These are phyloP conservation scores for Drosophila burlai DNA, from an alignment of 1,140 invertebrate genomes.

Conservation along the genomic window DNA sequence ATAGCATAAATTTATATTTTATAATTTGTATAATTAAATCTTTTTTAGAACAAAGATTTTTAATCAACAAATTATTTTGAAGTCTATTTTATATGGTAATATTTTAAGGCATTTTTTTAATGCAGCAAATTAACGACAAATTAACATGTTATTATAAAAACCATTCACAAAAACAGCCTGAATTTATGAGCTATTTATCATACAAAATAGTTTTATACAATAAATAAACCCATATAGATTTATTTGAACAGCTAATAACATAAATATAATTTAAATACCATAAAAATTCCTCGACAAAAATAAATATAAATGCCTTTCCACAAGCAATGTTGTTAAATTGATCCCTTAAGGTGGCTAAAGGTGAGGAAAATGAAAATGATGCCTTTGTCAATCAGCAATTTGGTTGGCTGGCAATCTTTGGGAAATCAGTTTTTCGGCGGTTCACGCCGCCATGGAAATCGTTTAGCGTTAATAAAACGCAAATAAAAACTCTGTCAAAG, in stretches of 20 bases:
- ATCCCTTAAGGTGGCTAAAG: slow-evolving; percentile 10
- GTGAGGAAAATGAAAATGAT: slow-evolving; percentile 12
- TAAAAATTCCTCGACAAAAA: not conserved
- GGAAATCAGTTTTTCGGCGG: slow-evolving; percentile 18
- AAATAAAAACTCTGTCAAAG: slow-evolving; percentile 67
- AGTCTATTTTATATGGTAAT: too few relatives aligned
- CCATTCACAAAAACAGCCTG: too few relatives aligned
- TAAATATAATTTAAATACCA: not conserved
- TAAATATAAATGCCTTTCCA: not conserved
- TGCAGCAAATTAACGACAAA: not conserved
- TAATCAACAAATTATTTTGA: too few relatives aligned
- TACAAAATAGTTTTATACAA: too few relatives aligned
- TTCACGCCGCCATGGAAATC: slow-evolving; percentile 37
- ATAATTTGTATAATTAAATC: too few relatives aligned
- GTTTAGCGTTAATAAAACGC: slow-evolving; percentile 68
- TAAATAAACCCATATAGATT: not conserved
- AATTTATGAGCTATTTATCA: not conserved
- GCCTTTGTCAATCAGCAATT: slow-evolving; percentile 33
- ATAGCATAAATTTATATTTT: too few relatives aligned
- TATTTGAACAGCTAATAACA: not conserved
- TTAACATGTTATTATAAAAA: not conserved
- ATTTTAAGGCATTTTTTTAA: not conserved
- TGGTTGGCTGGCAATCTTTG: slow-evolving; percentile 20
- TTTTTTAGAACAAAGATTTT: too few relatives aligned
- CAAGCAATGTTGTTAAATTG: slow-evolving; percentile 8